These are phyloP conservation scores for Atethmia centrago DNA, from an alignment of 2,888 invertebrate species.

Conservation along the genomic window DNA sequence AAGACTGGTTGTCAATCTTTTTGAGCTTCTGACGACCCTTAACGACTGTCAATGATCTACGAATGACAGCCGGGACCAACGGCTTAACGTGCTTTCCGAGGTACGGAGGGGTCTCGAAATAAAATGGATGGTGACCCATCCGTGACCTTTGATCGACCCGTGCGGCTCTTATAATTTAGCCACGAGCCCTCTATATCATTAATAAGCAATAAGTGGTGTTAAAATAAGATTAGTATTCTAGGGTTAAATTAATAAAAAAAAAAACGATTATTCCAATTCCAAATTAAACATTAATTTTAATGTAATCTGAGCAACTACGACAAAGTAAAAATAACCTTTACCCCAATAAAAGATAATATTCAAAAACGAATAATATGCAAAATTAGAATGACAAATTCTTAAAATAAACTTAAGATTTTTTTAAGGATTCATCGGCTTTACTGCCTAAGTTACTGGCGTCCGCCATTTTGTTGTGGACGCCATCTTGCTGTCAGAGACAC, in stretches of 20 bases:
- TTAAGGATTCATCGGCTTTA: constrained; percentile 49
- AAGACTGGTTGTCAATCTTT: not conserved
- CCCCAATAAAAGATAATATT: constrained; percentile 61
- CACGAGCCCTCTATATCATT: no score
- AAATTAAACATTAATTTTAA: constrained; percentile 51
- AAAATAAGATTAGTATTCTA: constrained; percentile 1
- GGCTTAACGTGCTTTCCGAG: no score
- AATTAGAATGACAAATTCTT: constrained; percentile 57
- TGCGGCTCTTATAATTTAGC: no score
- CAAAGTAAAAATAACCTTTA: constrained; percentile 56
- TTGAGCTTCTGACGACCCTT: no score
- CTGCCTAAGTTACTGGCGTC: constrained; percentile 61
- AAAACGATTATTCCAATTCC: constrained; percentile 62
- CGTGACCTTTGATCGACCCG: no score
- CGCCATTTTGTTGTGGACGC: constrained; percentile 74
- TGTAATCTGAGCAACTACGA: constrained; percentile 62
- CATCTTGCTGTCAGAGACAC: constrained; percentile 90
- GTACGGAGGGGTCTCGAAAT: no score
- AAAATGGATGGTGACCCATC: no score
- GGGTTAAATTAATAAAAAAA: constrained; percentile 46
- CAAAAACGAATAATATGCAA: constrained; percentile 58
- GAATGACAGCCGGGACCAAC: no score
- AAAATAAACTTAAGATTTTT: constrained; percentile 51
- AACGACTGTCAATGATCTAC: no score
- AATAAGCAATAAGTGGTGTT: not conserved